Percentiles rank a stretch among this genome's conserved stretches.
Evolutionary conservation across 2,797 vertebrate species (phyloP).

Genomic region (Pogonophryne albipinna): DNA sequence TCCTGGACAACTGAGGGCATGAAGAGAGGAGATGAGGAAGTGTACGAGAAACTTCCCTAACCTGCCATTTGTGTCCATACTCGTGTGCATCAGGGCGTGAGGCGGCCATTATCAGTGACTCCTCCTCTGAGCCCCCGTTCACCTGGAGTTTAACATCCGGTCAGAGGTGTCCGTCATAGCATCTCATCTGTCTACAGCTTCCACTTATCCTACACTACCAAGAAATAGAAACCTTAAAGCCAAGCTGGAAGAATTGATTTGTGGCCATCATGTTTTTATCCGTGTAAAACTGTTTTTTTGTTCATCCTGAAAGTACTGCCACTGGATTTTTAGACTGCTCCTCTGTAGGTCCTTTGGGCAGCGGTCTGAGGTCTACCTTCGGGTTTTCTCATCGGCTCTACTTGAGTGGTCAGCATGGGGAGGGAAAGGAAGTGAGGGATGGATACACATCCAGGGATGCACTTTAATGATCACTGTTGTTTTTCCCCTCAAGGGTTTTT

Average conservation of each 20-base stretch:
- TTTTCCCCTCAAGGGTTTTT: constrained; percentile 52
- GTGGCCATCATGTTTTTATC: constrained; percentile 71
- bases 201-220: constrained; percentile 58
- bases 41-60: constrained; percentile 41
- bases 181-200: constrained; percentile 50
- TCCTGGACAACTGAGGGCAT: constrained; percentile 59
- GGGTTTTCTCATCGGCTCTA: constrained; percentile 62
- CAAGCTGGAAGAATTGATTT: constrained; percentile 75
- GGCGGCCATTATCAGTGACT: constrained; percentile 53
- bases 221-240: constrained; percentile 67
- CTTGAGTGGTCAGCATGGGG: constrained; percentile 56
- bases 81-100: constrained; percentile 37
- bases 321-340: constrained; percentile 80
- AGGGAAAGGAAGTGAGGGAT: constrained; percentile 28
- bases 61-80: constrained; percentile 57
- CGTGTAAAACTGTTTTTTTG: constrained; percentile 59
- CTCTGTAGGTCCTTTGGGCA: constrained; percentile 69
- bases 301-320: constrained; percentile 80
- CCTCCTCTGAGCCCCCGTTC: constrained; percentile 44
- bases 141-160: constrained; percentile 44
- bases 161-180: constrained; percentile 52
- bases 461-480: constrained; percentile 83
- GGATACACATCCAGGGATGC: constrained; percentile 81
- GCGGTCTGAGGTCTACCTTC: constrained; percentile 56
- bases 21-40: constrained; percentile 36